These are phyloP conservation scores for Cosmopolites sordidus DNA, from an alignment of 2,888 invertebrate species.

Conservation along the genomic window DNA sequence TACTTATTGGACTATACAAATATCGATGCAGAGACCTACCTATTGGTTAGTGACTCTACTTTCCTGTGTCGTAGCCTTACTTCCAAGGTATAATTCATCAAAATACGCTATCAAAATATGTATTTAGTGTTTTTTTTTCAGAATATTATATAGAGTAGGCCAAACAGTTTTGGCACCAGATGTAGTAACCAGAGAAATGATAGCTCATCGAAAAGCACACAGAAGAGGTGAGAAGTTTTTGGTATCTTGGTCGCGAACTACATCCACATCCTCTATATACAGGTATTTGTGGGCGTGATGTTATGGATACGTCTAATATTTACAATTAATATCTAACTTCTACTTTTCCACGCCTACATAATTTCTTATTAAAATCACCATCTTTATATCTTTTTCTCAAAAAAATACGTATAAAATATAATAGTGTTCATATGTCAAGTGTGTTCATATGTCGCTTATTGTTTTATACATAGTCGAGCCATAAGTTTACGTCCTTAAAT, in stretches of 20 bases:
- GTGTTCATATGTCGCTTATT: not conserved
- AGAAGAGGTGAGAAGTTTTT: slow-evolving; percentile 60
- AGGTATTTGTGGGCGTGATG: slow-evolving; percentile 46
- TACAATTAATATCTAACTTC: slow-evolving; percentile 4
- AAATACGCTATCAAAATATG: too few relatives aligned
- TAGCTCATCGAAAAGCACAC: slow-evolving; percentile 55
- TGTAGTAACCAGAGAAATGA: slow-evolving; percentile 67
- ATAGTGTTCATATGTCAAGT: too few relatives aligned
- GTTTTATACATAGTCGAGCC: not conserved
- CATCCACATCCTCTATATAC: slow-evolving; percentile 58
- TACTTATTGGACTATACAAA: slow-evolving; percentile 83
- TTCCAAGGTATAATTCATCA: slow-evolving; percentile 85
- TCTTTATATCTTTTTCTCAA: not conserved
- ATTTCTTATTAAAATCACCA: not conserved
- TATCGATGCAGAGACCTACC: slow-evolving; percentile 64
- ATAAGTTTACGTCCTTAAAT: too few relatives aligned
- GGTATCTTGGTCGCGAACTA: slow-evolving; percentile 60
- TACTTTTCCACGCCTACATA: slow-evolving; percentile 1
- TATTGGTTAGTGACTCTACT: slow-evolving; percentile 82
- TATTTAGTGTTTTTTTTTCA: slow-evolving; percentile 41
- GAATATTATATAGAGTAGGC: slow-evolving; percentile 65
- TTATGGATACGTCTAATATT: not conserved
- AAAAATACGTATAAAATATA: too few relatives aligned
- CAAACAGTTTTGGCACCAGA: slow-evolving; percentile 69
- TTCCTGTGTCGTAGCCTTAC: slow-evolving; percentile 70